Evolutionary conservation across 2,113 vertebrate species (phyloP).

Genomic region (Ahaetulla prasina): DNA sequence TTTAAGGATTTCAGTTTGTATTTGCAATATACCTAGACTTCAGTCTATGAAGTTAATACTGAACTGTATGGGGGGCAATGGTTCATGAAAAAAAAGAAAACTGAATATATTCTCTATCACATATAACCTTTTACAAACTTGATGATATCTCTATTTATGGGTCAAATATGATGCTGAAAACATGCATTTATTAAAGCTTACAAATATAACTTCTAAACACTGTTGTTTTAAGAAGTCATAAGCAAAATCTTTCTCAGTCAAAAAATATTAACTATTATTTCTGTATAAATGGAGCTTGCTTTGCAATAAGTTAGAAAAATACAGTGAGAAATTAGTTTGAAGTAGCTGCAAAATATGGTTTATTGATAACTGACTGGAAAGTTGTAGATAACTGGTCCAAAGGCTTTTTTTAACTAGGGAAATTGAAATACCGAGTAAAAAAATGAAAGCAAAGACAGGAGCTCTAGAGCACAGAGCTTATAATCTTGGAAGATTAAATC

Average conservation of each 20-base stretch:
- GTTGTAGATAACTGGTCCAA: neutral
- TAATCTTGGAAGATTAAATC: neutral
- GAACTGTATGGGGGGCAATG: neutral
- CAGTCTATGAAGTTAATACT: neutral
- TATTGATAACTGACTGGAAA: neutral
- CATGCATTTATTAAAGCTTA: neutral
- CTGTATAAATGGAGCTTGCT: neutral
- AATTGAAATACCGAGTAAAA: neutral
- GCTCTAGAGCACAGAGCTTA: neutral
- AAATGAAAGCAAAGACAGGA: neutral
- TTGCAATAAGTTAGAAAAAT: neutral
- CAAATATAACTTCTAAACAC: neutral
- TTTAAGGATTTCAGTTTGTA: neutral
- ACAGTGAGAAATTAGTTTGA: neutral
- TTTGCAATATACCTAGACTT: neutral
- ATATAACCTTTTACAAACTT: neutral
- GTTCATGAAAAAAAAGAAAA: neutral
- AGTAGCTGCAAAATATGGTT: neutral
- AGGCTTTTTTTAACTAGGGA: neutral
- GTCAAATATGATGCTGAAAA: neutral
- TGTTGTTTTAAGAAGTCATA: neutral
- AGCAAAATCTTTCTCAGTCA: neutral
- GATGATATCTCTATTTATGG: neutral
- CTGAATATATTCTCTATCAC: neutral
- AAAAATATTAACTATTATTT: neutral